Evolutionary conservation across 92 coral and sea anemone genomes (phyloP).

Genomic region (Palythoa grandiflora): DNA sequence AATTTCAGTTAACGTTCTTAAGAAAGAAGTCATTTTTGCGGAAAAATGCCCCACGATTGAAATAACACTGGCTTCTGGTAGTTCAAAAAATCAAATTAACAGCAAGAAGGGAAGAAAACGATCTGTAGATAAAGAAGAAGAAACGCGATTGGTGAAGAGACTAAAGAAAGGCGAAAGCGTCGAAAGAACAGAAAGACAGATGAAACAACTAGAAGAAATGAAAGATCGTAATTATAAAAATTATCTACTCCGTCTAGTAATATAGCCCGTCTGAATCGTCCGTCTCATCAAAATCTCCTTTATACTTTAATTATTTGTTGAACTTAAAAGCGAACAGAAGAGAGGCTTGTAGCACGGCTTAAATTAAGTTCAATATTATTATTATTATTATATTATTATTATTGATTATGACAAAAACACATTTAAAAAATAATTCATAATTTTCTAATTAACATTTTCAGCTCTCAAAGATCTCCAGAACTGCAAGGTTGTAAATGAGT

Average conservation of each 20-base stretch:
- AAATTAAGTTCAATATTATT: no score
- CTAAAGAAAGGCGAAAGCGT: slow-evolving; percentile 58
- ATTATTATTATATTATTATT: no score
- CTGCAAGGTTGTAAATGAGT: slow-evolving; percentile 33
- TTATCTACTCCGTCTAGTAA: no score
- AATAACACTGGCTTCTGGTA: no score
- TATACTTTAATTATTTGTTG: no score
- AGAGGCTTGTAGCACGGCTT: no score
- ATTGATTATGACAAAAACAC: background rate
- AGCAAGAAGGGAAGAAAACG: slow-evolving; percentile 65
- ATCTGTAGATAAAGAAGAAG: slow-evolving; percentile 55
- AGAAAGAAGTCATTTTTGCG: no score
- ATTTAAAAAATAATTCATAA: background rate
- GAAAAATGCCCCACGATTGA: no score
- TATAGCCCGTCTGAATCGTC: no score
- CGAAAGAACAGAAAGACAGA: slow-evolving; percentile 63
- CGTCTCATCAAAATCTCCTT: no score
- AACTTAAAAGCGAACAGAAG: no score
- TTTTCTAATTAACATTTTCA: background rate
- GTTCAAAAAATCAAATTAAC: background rate
- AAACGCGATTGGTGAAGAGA: slow-evolving; percentile 49
- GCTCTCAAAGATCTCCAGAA: background rate
- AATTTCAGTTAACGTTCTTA: no score
- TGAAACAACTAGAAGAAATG: slow-evolving; percentile 54
- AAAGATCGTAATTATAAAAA: slow-evolving; percentile 36